These are phyloP conservation scores for Cossypha caffra DNA, from an alignment of 2,797 vertebrate genomes.

Conservation along the genomic window DNA sequence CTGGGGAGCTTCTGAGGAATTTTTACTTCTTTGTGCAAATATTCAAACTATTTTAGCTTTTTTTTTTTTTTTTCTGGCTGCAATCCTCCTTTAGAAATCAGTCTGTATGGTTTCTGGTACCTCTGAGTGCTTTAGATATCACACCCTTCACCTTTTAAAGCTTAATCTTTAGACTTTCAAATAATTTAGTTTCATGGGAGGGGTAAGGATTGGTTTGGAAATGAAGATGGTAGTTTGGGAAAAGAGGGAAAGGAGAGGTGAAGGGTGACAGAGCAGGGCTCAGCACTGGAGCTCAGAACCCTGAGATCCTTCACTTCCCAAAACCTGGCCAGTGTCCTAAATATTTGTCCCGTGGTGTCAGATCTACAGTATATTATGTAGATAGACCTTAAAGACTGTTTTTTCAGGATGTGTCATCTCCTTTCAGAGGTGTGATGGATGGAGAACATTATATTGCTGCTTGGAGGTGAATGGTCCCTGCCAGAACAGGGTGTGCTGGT, in stretches of 20 bases:
- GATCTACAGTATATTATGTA: neutral
- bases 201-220: slow-evolving; percentile 44
- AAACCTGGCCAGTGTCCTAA: neutral
- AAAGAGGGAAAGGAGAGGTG: neutral
- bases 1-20: neutral
- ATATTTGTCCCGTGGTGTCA: neutral
- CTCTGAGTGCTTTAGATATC: slow-evolving; percentile 73
- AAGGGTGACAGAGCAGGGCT: neutral
- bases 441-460: neutral
- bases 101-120: neutral
- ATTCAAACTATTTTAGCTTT: neutral
- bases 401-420: neutral
- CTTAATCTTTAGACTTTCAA: slow-evolving; percentile 76
- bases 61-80: neutral
- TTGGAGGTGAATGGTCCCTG: neutral
- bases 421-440: neutral
- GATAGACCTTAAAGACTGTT: neutral
- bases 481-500: neutral
- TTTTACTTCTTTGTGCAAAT: slow-evolving; percentile 60
- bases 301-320: neutral
- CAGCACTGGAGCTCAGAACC: neutral
- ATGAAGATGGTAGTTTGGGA: neutral
- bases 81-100: neutral
- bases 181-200: slow-evolving; percentile 79
- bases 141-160: neutral